phyloP scores from a whole-genome alignment of 2,888 invertebrate species.

The Netelia virgata region DNA sequence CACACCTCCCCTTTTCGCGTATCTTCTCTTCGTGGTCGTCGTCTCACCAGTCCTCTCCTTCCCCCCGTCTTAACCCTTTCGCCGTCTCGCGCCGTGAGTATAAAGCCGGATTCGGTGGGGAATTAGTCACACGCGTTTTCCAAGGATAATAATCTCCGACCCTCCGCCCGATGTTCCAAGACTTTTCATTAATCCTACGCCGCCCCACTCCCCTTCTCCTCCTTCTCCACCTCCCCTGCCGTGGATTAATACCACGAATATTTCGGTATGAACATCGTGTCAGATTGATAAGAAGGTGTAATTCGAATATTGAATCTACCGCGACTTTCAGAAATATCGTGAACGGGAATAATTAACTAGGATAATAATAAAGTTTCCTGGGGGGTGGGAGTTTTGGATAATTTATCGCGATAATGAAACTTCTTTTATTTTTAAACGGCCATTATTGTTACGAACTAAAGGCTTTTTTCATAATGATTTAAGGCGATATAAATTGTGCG shows the following conservation, averaged over 20 bases:
- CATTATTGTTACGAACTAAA: too few species aligned
- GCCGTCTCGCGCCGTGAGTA: conserved; percentile 68
- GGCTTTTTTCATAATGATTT: too few species aligned
- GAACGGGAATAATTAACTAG: background rate
- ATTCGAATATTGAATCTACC: conserved; percentile 31
- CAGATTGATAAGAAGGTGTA: conserved; percentile 29
- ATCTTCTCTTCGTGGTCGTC: conserved; percentile 35
- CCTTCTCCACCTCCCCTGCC: too few species aligned
- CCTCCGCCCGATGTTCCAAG: conserved; percentile 57
- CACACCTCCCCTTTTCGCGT: conserved; percentile 23
- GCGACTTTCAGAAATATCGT: background rate
- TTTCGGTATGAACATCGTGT: conserved; percentile 36
- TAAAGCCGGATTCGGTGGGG: conserved; percentile 71
- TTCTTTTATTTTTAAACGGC: too few species aligned
- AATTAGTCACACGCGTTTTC: conserved; percentile 69
- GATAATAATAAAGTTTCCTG: too few species aligned
- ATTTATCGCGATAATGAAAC: too few species aligned
- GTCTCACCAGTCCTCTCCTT: conserved; percentile 24
- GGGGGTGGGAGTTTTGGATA: too few species aligned
- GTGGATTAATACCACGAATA: conserved; percentile 41
- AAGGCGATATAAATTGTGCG: too few species aligned
- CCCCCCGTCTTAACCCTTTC: conserved; percentile 79
- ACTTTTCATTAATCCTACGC: conserved; percentile 59
- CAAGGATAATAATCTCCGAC: conserved; percentile 60
- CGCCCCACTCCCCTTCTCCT: too few species aligned